phyloP scores from a whole-genome alignment of 2,888 invertebrate species.

The Pollenia labialis region DNA sequence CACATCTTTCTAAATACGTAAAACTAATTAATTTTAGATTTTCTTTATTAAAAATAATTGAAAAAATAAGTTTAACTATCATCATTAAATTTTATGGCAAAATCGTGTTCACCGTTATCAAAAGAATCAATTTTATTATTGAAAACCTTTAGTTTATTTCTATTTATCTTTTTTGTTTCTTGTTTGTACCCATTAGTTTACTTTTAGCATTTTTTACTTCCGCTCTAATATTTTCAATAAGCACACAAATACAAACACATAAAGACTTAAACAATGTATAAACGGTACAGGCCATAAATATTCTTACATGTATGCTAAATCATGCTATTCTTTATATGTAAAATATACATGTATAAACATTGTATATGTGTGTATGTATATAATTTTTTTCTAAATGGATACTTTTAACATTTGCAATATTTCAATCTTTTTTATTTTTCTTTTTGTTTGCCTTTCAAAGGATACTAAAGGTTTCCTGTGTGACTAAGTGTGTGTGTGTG shows the following conservation, averaged over 20 bases:
- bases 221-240: slow-evolving; percentile 47
- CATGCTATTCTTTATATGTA: slow-evolving; percentile 13
- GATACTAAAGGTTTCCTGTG: not conserved
- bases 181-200: slow-evolving; percentile 1
- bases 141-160: slow-evolving; percentile 2
- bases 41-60: not conserved
- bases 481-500: not conserved
- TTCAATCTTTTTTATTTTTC: not conserved
- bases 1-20: no score
- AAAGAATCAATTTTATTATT: slow-evolving; percentile 26
- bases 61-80: not conserved
- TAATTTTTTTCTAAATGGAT: slow-evolving; percentile 15
- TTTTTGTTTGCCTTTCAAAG: not conserved
- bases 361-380: no score
- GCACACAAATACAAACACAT: not conserved
- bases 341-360: no score
- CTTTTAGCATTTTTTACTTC: slow-evolving; percentile 48
- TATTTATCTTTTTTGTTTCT: not conserved
- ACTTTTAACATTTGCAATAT: slow-evolving; percentile 20
- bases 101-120: slow-evolving; percentile 12
- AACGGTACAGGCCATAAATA: not conserved
- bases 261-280: not conserved
- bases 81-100: not conserved
- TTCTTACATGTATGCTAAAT: not conserved
- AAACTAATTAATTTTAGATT: not conserved